Conservation (phyloP, 2,888 invertebrate genomes). For the Penaeus monodon region DNA sequence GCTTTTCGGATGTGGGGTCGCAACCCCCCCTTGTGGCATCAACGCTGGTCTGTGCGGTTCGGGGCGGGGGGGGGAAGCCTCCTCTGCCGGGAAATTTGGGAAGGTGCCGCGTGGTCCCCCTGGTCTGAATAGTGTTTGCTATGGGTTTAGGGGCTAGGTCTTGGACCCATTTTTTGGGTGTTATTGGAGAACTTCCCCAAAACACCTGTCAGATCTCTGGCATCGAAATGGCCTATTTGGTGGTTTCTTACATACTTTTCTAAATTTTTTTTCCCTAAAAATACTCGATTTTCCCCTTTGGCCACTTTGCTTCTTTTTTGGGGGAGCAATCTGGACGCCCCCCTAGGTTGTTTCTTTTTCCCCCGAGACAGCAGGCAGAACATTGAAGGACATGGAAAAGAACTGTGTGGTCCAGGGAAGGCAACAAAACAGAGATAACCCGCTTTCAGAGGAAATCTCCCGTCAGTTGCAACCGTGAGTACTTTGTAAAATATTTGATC, state of each 20-base stretch:
- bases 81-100: slow-evolving; percentile 47
- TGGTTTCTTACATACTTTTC: slow-evolving; percentile 33
- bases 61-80: slow-evolving; percentile 32
- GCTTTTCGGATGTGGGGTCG: slow-evolving; percentile 69
- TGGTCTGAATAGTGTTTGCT: slow-evolving; percentile 65
- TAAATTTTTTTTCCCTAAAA: slow-evolving; percentile 31
- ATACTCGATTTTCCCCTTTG: slow-evolving; percentile 25
- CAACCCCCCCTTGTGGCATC: slow-evolving; percentile 68
- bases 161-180: slow-evolving; percentile 55
- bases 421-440: too few species aligned
- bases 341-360: not conserved
- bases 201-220: slow-evolving; percentile 50
- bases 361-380: slow-evolving; percentile 16
- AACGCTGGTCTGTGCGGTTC: slow-evolving; percentile 32
- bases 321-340: not conserved
- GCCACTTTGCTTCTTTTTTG: slow-evolving; percentile 1
- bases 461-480: too few species aligned
- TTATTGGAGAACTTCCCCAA: slow-evolving; percentile 60
- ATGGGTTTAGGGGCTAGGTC: slow-evolving; percentile 60
- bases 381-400: not conserved
- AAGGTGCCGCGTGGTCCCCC: slow-evolving; percentile 67
- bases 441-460: too few species aligned
- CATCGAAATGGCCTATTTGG: slow-evolving; percentile 35
- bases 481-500: too few species aligned
- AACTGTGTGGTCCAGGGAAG: too few species aligned